Evolutionary conservation across 2,797 vertebrate genomes (phyloP).

Genomic region (Lagodon rhomboides): DNA sequence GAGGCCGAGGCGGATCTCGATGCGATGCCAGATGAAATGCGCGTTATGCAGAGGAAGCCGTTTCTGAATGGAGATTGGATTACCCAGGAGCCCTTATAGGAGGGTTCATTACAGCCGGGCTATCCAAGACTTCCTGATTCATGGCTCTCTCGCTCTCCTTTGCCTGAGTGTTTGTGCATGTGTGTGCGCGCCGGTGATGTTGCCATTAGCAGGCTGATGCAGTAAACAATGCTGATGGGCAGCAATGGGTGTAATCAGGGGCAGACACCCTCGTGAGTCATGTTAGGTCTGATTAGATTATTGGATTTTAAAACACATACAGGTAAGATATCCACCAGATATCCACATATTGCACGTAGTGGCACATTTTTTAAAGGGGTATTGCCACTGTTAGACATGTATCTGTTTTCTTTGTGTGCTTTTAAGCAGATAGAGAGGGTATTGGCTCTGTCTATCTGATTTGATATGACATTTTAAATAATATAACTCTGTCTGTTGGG

Average conservation of each 20-base stretch:
- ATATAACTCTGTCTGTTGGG: too few relatives aligned
- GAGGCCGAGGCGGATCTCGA: constrained; percentile 53
- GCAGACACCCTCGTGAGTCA: constrained; percentile 56
- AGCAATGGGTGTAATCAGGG: constrained; percentile 66
- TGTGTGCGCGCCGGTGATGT: constrained; percentile 22
- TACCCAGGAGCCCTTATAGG: constrained; percentile 64
- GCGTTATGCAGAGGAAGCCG: constrained; percentile 47
- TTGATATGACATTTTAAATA: too few relatives aligned
- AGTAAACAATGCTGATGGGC: constrained; percentile 70
- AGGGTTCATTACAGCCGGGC: constrained; percentile 62
- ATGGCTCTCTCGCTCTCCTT: constrained; percentile 30
- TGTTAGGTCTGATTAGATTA: constrained; percentile 68
- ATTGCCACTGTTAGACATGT: neutral
- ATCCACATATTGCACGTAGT: neutral
- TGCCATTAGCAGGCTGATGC: constrained; percentile 57
- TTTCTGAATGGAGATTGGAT: constrained; percentile 74
- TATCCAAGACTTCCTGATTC: constrained; percentile 63
- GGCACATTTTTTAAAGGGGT: neutral
- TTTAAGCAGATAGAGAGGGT: too few relatives aligned
- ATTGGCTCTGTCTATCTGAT: too few relatives aligned
- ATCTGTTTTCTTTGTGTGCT: too few relatives aligned
- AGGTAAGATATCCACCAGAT: constrained; percentile 35
- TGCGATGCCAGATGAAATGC: constrained; percentile 67
- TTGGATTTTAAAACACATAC: constrained; percentile 66
- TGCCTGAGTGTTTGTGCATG: constrained; percentile 18